Percentiles rank a stretch among this genome's conserved stretches.
These are phyloP conservation scores for Diarsia rubi DNA, from an alignment of 2,888 invertebrate species.

Conservation along the genomic window DNA sequence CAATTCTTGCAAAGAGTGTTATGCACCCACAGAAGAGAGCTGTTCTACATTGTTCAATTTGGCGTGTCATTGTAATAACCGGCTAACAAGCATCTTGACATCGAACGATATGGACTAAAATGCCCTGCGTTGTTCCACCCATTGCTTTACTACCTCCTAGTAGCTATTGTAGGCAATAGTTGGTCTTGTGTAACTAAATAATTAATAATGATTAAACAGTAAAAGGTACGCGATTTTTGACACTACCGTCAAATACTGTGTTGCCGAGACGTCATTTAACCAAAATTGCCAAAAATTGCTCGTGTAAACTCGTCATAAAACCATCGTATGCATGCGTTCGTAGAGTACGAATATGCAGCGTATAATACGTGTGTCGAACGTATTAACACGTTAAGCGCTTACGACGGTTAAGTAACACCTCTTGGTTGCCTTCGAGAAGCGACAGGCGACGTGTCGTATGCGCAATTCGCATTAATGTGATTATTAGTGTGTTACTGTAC, in stretches of 20 bases:
- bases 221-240: background rate
- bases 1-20: background rate
- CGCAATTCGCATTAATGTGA: slow-evolving; percentile 25
- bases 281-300: background rate
- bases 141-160: background rate
- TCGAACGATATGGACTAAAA: background rate
- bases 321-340: background rate
- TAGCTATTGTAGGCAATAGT: background rate
- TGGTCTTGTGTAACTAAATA: too few species aligned
- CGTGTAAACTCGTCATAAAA: background rate
- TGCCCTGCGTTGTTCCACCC: background rate
- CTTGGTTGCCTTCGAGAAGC: slow-evolving; percentile 62
- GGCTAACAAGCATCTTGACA: background rate
- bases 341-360: background rate
- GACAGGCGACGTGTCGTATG: slow-evolving; percentile 34
- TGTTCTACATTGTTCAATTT: background rate
- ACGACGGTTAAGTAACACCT: slow-evolving; percentile 70
- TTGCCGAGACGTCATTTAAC: background rate
- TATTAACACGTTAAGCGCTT: slow-evolving; percentile 66
- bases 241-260: background rate
- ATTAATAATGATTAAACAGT: too few species aligned
- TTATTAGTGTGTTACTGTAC: slow-evolving; percentile 14
- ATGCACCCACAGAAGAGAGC: background rate
- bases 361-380: slow-evolving; percentile 50
- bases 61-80: background rate